Base-by-base conservation (phyloP, 2,888 invertebrate genomes). In the Amphipoea oculea region DNA sequence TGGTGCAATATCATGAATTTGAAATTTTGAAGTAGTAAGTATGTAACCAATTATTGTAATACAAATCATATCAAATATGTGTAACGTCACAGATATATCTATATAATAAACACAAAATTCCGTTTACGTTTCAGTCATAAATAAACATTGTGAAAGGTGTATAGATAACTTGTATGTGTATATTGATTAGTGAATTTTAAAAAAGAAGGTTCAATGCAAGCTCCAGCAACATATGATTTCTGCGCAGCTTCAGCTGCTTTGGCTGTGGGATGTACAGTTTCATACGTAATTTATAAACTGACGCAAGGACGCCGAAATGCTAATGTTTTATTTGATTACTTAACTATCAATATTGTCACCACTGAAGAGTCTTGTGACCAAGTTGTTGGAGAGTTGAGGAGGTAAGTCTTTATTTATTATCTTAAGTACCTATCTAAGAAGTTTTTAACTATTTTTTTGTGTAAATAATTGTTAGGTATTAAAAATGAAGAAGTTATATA, bases 361-460 rank as follows among this genome's bases (percentile, higher is more conserved):
- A 92, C 86, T 45, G 92, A 93, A 85, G 86, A 90, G 20, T 78
- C 84, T 40, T 94, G 96, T 76, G 89, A 94, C 72, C 85, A 90
- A 80, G 92, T 94, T 17, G 91, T 95, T 5, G 23, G 70, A 29
- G 94, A 95, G 87, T 84, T 96, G 78, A 90, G 87, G 78, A 94
- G 92, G 96, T 96, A 89, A 78, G 63, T n/a, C 2, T 54, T 70
- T 12, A 20, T 20, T 51, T 51, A 65, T 23, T 40, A 40, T 20
- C 36, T 7, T 29, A 36, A 17, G 17, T 63, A 36, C 2, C 40
- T 40, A 40, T 67, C 40, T 9, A 0, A 23, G 51, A 6, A 14
- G 1, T 40, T 6, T 62, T 42, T 62, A n/a, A 48, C 40, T 9
- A 17, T 17, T 0, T 63, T 48, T 60, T 51, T 29, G 0, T 29